Evolutionary conservation across 1,140 invertebrate genomes (phyloP).

Genomic region (Saccostrea cuccullata): DNA sequence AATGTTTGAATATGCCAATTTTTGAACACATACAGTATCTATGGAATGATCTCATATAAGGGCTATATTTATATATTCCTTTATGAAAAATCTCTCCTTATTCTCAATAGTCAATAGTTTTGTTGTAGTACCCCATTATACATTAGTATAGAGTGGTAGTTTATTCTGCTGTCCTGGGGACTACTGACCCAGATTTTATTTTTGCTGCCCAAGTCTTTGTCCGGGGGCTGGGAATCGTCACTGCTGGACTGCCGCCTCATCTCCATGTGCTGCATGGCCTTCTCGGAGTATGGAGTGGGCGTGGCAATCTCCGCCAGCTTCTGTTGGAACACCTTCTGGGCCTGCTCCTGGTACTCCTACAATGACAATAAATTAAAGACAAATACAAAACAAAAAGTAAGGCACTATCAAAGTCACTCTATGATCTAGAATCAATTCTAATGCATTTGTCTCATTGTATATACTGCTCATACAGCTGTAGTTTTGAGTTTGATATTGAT

Average conservation of each 20-base stretch:
- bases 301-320: slow-evolving; percentile 73
- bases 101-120: no score
- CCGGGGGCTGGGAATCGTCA: slow-evolving; percentile 56
- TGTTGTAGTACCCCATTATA: no score
- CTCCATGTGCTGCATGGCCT: slow-evolving; percentile 70
- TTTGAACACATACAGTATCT: no score
- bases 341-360: slow-evolving; percentile 70
- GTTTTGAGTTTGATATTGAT: no score
- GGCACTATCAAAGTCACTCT: no score
- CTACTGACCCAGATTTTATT: slow-evolving; percentile 73
- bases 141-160: neutral
- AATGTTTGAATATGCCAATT: no score
- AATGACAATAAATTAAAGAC: neutral
- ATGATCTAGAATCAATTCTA: no score
- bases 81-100: no score
- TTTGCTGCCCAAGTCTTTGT: slow-evolving; percentile 60
- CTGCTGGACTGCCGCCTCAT: slow-evolving; percentile 66
- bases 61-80: no score
- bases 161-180: neutral
- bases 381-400: slow-evolving; percentile 26
- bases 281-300: slow-evolving; percentile 72
- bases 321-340: slow-evolving; percentile 68
- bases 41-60: no score
- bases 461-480: no score
- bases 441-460: no score